phyloP scores from a whole-genome alignment of 2,113 vertebrate genomes.

The Oreotragus oreotragus region DNA sequence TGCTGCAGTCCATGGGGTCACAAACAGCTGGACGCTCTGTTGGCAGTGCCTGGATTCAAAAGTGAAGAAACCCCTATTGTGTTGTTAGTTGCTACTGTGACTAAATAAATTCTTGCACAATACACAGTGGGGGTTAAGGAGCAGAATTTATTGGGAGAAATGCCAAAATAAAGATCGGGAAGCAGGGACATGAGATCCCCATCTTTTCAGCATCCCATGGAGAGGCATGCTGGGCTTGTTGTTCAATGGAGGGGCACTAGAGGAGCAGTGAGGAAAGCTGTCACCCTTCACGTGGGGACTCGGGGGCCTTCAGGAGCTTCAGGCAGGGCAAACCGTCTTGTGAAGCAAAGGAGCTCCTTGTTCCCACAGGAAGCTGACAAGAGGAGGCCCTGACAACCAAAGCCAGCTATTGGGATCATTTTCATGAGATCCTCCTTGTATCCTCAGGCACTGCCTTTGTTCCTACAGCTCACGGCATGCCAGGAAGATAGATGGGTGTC shows the following conservation, averaged over 20 bases:
- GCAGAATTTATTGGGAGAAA: background rate
- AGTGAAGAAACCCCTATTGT: background rate
- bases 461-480: background rate
- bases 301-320: background rate
- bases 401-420: background rate
- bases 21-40: background rate
- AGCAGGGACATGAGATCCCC: background rate
- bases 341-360: background rate
- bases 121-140: background rate
- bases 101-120: background rate
- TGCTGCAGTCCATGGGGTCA: background rate
- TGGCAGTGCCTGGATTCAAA: background rate
- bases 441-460: background rate
- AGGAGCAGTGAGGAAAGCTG: background rate
- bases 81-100: background rate
- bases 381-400: background rate
- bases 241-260: background rate
- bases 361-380: background rate
- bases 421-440: background rate
- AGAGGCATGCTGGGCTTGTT: background rate
- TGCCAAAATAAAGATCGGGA: background rate
- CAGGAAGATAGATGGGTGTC: background rate
- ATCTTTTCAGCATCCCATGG: background rate
- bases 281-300: accelerated
- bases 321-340: background rate